Conservation (phyloP, 1,140 invertebrate genomes). For the Proctacanthus coquilletti region DNA sequence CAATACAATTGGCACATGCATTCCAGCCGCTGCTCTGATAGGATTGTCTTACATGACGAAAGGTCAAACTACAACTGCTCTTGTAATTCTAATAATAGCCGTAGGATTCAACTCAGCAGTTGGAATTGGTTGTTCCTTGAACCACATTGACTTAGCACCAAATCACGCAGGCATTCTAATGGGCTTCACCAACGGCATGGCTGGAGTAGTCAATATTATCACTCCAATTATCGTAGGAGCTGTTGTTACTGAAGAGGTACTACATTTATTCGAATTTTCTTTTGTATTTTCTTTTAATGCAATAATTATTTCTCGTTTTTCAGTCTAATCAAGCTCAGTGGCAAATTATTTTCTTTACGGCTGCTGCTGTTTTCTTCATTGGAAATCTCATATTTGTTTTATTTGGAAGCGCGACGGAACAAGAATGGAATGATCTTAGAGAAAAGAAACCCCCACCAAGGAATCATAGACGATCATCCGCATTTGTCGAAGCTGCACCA, state of each 20-base stretch:
- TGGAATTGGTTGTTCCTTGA: conserved; percentile 45
- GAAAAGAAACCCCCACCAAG: not conserved
- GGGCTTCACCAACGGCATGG: conserved; percentile 50
- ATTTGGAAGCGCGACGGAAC: conserved; percentile 39
- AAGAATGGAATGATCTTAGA: conserved; percentile 48
- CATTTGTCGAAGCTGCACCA: no score
- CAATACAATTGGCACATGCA: conserved; percentile 42
- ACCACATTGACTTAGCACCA: conserved; percentile 52
- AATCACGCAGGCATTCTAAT: conserved; percentile 49
- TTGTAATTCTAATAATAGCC: conserved; percentile 38
- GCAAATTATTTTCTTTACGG: conserved; percentile 53
- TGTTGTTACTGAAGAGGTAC: conserved; percentile 39
- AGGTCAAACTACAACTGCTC: conserved; percentile 1
- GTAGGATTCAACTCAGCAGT: conserved; percentile 56
- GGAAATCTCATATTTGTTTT: conserved; percentile 47
- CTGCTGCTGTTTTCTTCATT: conserved; percentile 44
- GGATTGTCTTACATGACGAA: conserved; percentile 14
- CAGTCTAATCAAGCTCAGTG: conserved; percentile 38
- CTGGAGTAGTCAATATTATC: conserved; percentile 50
- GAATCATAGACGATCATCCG: no score
- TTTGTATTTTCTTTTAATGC: no score
- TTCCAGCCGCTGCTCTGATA: conserved; percentile 40
- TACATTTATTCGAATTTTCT: no score
- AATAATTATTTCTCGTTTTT: no score
- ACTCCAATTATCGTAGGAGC: conserved; percentile 42